Base-by-base conservation (phyloP, 2,888 invertebrate genomes). In the Crematogaster levior region DNA sequence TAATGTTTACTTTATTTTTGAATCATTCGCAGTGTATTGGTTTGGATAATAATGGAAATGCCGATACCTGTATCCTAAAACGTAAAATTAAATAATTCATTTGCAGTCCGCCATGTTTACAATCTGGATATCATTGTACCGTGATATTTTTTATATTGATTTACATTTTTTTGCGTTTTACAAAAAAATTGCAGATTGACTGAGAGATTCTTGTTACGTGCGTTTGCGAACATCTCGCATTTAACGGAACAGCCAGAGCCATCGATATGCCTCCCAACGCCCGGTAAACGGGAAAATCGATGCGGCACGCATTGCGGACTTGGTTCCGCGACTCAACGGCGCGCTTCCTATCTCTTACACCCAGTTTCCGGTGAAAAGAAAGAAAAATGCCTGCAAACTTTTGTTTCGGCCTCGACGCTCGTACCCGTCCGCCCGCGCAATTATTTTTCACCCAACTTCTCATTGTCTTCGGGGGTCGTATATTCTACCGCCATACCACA, bases 381-480 rank as follows among this genome's bases (percentile, higher is more conserved):
- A 81, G 83, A 82, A 85, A 88, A 88, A 83, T 77, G 84, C 83
- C 81, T 30, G 63, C 56, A 51, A 88, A 86, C 82, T 79, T 84
- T 81, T 46, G 37, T 82, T 53, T 74, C 72, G 51, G 63, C 53
- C 73, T 75, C 30, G 40, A 48, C 80, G 30, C 60, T 34, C 72
- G 56, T 40, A 46, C 77, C 48, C 61, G 34, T 66, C 34, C 72
- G 56, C 75, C 37, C 53, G 37, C 68, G 81, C 84, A 82, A 87
- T 85, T 87, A 87, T 83, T 79, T 79, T 79, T 87, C 82, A 63
- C 63, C 56, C 61, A n/a, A 73, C 77, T 66, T 81, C 58, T 46
- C 74, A 70, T 82, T 70, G 66, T 46, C 46, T 72, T 65, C 51
- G 9, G 63, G 66, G 21, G 48, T 65, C 53, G 58, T 70, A 82